A percentile compares a stretch with the other conserved stretches of the same genome.
Evolutionary conservation across 2,113 vertebrate species (phyloP).

Genomic region (Pachycephala philippinensis): DNA sequence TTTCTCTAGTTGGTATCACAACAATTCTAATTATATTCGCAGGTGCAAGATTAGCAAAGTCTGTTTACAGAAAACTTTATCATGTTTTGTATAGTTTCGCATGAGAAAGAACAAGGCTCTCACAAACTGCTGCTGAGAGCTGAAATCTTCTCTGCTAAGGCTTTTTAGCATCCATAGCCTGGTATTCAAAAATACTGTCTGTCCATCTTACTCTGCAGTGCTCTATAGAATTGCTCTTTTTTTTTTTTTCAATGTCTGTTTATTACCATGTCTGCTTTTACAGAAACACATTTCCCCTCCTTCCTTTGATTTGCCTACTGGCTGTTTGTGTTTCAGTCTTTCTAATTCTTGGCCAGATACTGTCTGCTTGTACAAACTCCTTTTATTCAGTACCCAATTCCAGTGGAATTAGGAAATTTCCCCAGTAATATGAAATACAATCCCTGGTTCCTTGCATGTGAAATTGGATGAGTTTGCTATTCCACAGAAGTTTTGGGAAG

Average conservation of each 20-base stretch:
- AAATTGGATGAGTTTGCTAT: background rate
- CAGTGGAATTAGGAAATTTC: background rate
- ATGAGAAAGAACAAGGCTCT: too few species aligned
- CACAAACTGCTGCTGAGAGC: too few species aligned
- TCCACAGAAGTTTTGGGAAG: background rate
- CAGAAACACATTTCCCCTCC: background rate
- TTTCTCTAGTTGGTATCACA: too few species aligned
- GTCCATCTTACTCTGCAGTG: background rate
- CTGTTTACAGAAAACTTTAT: too few species aligned
- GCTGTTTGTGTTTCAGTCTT: background rate
- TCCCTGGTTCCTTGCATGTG: background rate
- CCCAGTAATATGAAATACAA: background rate
- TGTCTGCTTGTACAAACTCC: background rate
- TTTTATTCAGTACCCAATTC: background rate
- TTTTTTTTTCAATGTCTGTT: background rate
- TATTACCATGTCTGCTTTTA: background rate
- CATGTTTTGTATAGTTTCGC: too few species aligned
- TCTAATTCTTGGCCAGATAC: background rate
- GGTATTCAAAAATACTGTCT: background rate
- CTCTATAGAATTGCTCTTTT: background rate
- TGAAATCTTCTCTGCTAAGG: too few species aligned
- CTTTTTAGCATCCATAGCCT: too few species aligned
- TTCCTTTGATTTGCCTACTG: background rate
- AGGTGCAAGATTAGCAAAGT: too few species aligned
- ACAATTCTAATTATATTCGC: too few species aligned